These are phyloP conservation scores for Griposia aprilina DNA, from an alignment of 2,888 invertebrate species.

Conservation along the genomic window DNA sequence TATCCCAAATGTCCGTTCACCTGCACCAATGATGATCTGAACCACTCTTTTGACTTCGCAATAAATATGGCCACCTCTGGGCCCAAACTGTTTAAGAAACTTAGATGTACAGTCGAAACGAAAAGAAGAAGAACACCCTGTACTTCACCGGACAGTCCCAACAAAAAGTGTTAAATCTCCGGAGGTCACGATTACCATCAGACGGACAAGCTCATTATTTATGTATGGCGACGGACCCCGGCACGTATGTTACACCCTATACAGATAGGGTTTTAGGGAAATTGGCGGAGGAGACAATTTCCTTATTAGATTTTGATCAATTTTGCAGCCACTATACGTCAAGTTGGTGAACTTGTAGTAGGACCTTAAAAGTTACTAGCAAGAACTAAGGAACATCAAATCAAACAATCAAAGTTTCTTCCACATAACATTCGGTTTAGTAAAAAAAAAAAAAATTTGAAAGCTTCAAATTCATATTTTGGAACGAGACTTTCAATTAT, in stretches of 20 bases:
- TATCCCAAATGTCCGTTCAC: too few species aligned
- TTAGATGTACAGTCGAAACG: too few species aligned
- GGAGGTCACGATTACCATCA: constrained; percentile 77
- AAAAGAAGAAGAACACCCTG: constrained; percentile 47
- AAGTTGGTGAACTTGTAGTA: not conserved
- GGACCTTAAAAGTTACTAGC: not conserved
- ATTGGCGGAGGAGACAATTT: constrained; percentile 66
- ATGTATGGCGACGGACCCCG: constrained; percentile 75
- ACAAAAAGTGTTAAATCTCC: constrained; percentile 83
- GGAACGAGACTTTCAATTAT: not conserved
- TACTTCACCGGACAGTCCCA: constrained; percentile 65
- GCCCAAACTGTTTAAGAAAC: too few species aligned
- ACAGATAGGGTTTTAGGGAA: constrained; percentile 66
- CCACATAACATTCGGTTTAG: not conserved
- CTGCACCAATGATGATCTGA: too few species aligned
- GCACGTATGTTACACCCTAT: constrained; percentile 67
- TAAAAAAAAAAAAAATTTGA: not conserved
- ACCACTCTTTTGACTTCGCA: too few species aligned
- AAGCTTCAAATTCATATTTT: too few species aligned
- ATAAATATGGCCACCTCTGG: too few species aligned
- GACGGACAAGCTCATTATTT: constrained; percentile 81
- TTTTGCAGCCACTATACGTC: not conserved
- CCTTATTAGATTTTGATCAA: constrained; percentile 59
- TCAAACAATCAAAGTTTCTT: not conserved
- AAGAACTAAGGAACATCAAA: not conserved